Evolutionary conservation across 2,888 invertebrate species (phyloP).

Genomic region (Nemurella pictetii): DNA sequence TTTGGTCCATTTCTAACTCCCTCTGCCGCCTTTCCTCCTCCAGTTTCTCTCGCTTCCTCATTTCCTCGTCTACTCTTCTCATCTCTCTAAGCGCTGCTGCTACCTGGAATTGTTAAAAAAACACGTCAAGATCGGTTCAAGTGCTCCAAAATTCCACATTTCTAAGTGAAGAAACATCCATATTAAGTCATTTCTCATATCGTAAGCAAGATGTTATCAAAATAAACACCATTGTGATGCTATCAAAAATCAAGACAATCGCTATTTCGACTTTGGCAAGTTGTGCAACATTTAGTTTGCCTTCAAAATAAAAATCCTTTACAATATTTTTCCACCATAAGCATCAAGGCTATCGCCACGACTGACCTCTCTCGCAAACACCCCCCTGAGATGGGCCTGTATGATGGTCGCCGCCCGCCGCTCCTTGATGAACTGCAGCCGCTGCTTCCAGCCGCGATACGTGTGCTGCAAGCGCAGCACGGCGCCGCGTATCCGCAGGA

Average conservation of each 20-base stretch:
- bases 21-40: slow-evolving; percentile 65
- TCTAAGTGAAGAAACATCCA: too few relatives aligned
- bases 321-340: too few relatives aligned
- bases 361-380: slow-evolving; percentile 81
- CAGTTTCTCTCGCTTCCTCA: slow-evolving; percentile 73
- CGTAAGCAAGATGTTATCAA: too few relatives aligned
- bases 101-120: slow-evolving; percentile 51
- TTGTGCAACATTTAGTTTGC: too few relatives aligned
- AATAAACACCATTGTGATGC: too few relatives aligned
- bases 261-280: too few relatives aligned
- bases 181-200: too few relatives aligned
- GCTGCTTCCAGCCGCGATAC: slow-evolving; percentile 81
- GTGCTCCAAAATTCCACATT: neutral
- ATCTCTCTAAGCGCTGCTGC: slow-evolving; percentile 85
- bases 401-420: slow-evolving; percentile 84
- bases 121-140: neutral
- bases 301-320: too few relatives aligned
- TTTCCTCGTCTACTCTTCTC: slow-evolving; percentile 82
- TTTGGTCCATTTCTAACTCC: slow-evolving; percentile 49
- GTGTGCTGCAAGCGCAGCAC: slow-evolving; percentile 79
- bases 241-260: slow-evolving; percentile 6
- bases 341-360: too few relatives aligned
- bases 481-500: slow-evolving; percentile 65
- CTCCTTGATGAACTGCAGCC: slow-evolving; percentile 77
- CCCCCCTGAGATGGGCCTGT: slow-evolving; percentile 83